Base-by-base conservation (phyloP, 2,888 invertebrate species). In the Lasioglossum figueresi region DNA sequence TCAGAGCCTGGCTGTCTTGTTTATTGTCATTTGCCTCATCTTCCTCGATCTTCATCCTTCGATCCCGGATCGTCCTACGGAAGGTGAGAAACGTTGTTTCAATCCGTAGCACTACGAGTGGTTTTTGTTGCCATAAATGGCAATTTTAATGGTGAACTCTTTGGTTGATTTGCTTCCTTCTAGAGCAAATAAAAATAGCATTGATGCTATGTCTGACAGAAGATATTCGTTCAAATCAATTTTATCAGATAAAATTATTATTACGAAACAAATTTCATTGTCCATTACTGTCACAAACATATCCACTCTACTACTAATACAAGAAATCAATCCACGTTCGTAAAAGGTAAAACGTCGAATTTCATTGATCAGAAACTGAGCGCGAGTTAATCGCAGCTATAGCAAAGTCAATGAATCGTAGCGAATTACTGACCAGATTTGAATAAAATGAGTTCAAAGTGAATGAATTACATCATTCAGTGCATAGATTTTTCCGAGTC, bases 1-100 rank as follows among this genome's bases (percentile, higher is more conserved):
- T 91, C 89, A 90, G 68, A 74, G 48, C 75, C 71, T 77, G 40
- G 2, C 10, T n/a, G 72, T 66, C 19, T 76, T n/a, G 1, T 56
- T 76, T 79, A n/a, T 81, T 63, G 63, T n/a, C 19, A 52, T 45
- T 6, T 37, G 37, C 70, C 70, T 10, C 23, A 23, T 52, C 23
- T 52, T n/a, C 27, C 16, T n/a, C 23, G 19, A 19, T 66, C 48
- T 37, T 19, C 16, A 6, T 63, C 31, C 31, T 31, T 16, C 6
- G 14, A 63, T 63, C 31, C 63, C 31, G 27, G 19, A 34, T 59
- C 27, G 23, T 52, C 23, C 23, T 52, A 23, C 23, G 52, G 3
- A 23, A 52, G 52, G 52, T 52, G 10, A 52, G 52, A 52, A 23
- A 23, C 23, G 23, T 52, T 52, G 0, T 52, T 52, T 52, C 52